These are phyloP conservation scores for Drosophila sechellia DNA, from an alignment of 1,140 invertebrate species.

Conservation along the genomic window DNA sequence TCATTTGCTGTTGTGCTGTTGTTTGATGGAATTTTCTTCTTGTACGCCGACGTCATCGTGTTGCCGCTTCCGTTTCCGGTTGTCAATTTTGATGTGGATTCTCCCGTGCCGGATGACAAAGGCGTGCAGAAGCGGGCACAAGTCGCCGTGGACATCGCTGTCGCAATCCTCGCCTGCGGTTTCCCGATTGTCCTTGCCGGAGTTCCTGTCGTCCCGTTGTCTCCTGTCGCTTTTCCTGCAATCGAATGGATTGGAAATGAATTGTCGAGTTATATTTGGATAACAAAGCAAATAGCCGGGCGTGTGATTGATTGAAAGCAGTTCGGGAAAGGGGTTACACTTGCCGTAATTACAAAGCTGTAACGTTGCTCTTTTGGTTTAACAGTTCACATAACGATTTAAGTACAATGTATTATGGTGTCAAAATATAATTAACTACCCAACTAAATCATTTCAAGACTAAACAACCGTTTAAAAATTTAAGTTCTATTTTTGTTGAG, in stretches of 20 bases:
- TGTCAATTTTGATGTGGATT: constrained; percentile 66
- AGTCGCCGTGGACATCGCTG: constrained; percentile 68
- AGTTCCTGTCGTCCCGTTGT: constrained; percentile 21
- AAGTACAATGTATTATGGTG: neutral
- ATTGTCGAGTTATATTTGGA: constrained; percentile 25
- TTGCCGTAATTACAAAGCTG: neutral
- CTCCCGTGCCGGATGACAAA: constrained; percentile 50
- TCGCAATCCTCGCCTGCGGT: constrained; percentile 22
- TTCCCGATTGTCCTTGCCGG: constrained; percentile 17
- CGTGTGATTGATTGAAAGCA: constrained; percentile 1
- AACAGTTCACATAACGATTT: neutral
- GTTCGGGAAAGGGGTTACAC: neutral
- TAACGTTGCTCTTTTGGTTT: neutral
- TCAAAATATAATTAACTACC: neutral
- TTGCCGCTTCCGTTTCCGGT: constrained; percentile 58
- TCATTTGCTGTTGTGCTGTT: constrained; percentile 45
- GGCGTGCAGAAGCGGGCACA: constrained; percentile 70
- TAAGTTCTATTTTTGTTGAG: no score
- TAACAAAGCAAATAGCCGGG: constrained; percentile 6
- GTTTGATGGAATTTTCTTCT: constrained; percentile 56
- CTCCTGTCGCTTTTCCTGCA: constrained; percentile 34
- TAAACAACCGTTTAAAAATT: no score
- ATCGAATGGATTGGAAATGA: constrained; percentile 11
- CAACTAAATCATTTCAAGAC: no score
- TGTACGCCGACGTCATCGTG: constrained; percentile 55